A percentile compares a stretch with the other conserved stretches of the same genome.
phyloP scores from a whole-genome alignment of 1,140 invertebrate genomes.

The Planococcus citri region DNA sequence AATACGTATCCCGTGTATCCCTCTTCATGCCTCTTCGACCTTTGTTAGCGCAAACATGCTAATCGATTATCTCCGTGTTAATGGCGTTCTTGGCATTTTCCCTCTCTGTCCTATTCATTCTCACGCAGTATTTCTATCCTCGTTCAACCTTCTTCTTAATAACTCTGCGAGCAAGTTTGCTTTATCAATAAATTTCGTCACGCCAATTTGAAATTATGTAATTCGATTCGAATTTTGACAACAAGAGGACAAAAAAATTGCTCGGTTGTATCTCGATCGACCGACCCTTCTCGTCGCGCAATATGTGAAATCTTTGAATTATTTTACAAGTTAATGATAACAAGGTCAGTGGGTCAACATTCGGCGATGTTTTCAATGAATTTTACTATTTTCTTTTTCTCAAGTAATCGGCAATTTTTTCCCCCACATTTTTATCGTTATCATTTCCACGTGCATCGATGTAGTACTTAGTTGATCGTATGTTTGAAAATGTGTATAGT shows the following conservation, averaged over 20 bases:
- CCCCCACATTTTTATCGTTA: not conserved
- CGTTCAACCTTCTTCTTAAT: not conserved
- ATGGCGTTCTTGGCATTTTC: slow-evolving; percentile 13
- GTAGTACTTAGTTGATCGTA: too few relatives aligned
- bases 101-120: not conserved
- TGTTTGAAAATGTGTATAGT: too few relatives aligned
- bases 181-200: slow-evolving; percentile 4
- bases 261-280: not conserved
- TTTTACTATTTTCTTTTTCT: too few relatives aligned
- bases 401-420: not conserved
- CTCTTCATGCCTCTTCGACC: not conserved
- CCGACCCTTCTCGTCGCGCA: not conserved
- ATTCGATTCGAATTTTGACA: not conserved
- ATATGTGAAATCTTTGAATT: not conserved
- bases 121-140: not conserved
- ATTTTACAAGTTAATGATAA: not conserved
- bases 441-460: not conserved
- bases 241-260: not conserved
- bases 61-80: slow-evolving; percentile 20
- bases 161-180: not conserved
- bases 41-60: slow-evolving; percentile 4
- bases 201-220: slow-evolving; percentile 9
- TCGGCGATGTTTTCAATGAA: not conserved
- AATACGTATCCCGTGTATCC: not conserved
- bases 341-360: not conserved